Base-by-base conservation (phyloP, 2,888 invertebrate genomes). In the Aromia moschata region DNA sequence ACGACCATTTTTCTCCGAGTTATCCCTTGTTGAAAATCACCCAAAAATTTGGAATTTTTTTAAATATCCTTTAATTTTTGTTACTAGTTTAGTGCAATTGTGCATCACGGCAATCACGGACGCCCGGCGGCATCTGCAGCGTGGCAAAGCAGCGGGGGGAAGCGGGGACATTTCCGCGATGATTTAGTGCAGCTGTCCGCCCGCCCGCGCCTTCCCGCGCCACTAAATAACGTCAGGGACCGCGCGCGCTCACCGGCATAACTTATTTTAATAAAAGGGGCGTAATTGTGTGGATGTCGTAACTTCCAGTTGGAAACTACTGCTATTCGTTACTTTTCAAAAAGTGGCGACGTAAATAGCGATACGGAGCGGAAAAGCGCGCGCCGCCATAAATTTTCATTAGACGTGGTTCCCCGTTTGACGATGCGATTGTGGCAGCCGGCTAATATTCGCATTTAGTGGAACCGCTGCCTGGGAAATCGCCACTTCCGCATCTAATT, bases 211-310 rank as follows among this genome's bases (percentile, higher is more conserved):
- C n/a, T n/a, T n/a, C n/a, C n/a, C n/a, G 20, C 15, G 9, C 9
- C 14, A 18, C 40, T 56, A 56, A 51, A 56, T 56, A 49, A 56
- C 25, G 47, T 56, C 41, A 44, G 49, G 38, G 33, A 31, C 12
- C 17, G 10, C 46, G 11, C n/a, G n/a, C n/a, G n/a, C n/a, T n/a
- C n/a, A 18, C 36, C 30, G 41, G 43, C 33, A 25, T 43, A 56
- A 56, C 56, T 56, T 56, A 54, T 58, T 58, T 58, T 53, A 54
- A 58, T 58, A 58, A 58, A n/a, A 58, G 45, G 45, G 31, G 31
- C 43, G 31, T 58, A 58, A 58, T 58, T 58, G 58, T 41, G 54
- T 43, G 44, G 41, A 57, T 53, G 51, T 51, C 38, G 51, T 38
- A 38, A 20, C 45, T 53, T 37, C 20, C 5, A 44, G 43, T 30